Evolutionary conservation across 1,140 invertebrate genomes (phyloP).

Genomic region (Chymomyza costata): DNA sequence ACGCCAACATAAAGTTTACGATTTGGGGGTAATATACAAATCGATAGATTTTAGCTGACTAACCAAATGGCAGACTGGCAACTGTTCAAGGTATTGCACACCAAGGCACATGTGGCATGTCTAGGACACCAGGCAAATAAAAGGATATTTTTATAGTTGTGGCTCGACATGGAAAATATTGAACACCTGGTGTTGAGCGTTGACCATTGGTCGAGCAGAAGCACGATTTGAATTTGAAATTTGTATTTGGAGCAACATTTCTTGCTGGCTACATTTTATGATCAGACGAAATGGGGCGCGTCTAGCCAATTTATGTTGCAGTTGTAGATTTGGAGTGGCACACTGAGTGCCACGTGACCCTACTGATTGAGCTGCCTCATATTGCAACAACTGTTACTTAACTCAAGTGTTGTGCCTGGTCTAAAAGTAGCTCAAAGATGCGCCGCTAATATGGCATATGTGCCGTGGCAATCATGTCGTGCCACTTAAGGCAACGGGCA

Average conservation of each 20-base stretch:
- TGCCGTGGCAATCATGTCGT: constrained; percentile 29
- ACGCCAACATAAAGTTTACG: constrained; percentile 31
- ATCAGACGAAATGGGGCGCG: constrained; percentile 5
- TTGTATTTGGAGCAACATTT: constrained; percentile 29
- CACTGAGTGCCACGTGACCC: background rate
- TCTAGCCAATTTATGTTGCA: too few species aligned
- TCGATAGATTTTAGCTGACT: constrained; percentile 53
- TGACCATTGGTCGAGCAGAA: background rate
- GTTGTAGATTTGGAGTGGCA: too few species aligned
- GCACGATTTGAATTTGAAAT: constrained; percentile 50
- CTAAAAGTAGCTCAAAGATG: constrained; percentile 8
- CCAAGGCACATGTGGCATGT: background rate
- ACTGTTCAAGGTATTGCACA: background rate
- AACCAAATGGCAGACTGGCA: constrained; percentile 42
- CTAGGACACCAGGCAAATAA: constrained; percentile 44
- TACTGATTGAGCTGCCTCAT: constrained; percentile 52
- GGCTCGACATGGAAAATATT: constrained; percentile 19
- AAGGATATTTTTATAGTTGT: constrained; percentile 65
- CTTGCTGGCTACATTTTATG: constrained; percentile 40
- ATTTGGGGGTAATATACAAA: constrained; percentile 17
- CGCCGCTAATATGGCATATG: constrained; percentile 47
- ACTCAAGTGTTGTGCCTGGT: constrained; percentile 30
- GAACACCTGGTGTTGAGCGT: constrained; percentile 40
- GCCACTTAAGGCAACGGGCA: constrained; percentile 29
- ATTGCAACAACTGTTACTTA: constrained; percentile 24